Percentiles rank a stretch among this genome's conserved stretches.
Conservation (phyloP, 2,113 vertebrate genomes). For the Bubo blakistoni region DNA sequence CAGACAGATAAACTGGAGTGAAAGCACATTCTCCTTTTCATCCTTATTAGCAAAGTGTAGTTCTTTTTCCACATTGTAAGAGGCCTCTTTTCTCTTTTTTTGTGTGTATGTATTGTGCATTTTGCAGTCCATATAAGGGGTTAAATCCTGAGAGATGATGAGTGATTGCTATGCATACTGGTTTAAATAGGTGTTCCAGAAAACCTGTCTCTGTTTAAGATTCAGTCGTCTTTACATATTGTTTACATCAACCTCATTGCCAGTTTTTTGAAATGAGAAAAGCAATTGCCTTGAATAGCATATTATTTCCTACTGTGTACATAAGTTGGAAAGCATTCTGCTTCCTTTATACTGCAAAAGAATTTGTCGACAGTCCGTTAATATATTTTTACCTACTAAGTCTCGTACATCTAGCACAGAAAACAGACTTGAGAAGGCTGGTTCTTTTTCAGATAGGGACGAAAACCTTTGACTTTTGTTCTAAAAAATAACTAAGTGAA, state of each 20-base stretch:
- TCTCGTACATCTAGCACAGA: neutral
- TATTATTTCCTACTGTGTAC: conserved; percentile 12
- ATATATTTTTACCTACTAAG: conserved; percentile 19
- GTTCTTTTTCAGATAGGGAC: neutral
- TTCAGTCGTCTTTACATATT: neutral
- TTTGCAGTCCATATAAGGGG: neutral
- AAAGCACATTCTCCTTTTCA: conserved; percentile 14
- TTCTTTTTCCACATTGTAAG: neutral
- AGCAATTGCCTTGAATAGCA: conserved; percentile 3
- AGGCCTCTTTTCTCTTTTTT: conserved; percentile 3
- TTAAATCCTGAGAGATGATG: neutral
- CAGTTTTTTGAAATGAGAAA: neutral
- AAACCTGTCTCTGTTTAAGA: neutral
- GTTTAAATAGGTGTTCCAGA: neutral
- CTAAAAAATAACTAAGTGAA: neutral
- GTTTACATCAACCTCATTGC: neutral
- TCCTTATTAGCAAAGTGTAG: conserved; percentile 18
- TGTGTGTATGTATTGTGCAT: neutral
- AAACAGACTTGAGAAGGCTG: conserved; percentile 8
- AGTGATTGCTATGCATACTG: neutral
- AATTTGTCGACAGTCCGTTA: neutral
- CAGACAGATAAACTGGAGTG: conserved; percentile 33
- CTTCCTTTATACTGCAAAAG: neutral
- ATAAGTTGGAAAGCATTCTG: neutral
- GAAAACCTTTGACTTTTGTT: neutral